Evolutionary conservation across 2,797 vertebrate species (phyloP), one percentile per base, ranked within the genome.

Genomic region (Agapornis canus): DNA sequence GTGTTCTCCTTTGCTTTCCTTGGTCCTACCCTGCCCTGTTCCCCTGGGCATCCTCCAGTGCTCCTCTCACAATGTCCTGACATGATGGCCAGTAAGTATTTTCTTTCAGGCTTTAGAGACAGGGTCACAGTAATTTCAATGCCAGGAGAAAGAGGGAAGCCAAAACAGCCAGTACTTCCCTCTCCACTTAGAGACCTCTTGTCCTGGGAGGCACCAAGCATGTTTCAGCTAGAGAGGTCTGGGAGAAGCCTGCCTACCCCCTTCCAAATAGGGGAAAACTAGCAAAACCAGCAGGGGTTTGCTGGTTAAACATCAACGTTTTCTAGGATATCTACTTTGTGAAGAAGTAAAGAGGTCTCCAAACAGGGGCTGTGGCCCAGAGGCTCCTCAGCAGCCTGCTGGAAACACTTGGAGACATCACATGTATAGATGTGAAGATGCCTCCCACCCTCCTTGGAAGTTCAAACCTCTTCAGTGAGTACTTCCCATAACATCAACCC

Each of bases 361-460:
- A 2, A 51, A 40, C 6, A 1, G 8, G 18, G 25, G 42, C 35
- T 6, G 49, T 37, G 23, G 18, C 16, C 40, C 82, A 54, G 42
- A 56, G 32, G 32, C 37, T 47, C 18, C 63, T 57, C 42, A 10
- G 37, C 66, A 80, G 49, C 39, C 49, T 59, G 27, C 73, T 16
- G 14, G n/a, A 57, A 22, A 57, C n/a, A 6, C 49, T 21, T 1
- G 0, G 11, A 37, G 27, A 54, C 4, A 21, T 17, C 2, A 3
- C 10, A 14, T 2, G 4, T 7, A 25, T 4, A 17, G 40, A 52
- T 6, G 14, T 37, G 29, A 81, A 57, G 39, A n/a, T 32, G 27
- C n/a, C 39, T 57, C 64, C 82, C 40, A 29, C 1, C 0, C 13
- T 45, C 54, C n/a, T 29, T 15, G 21, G 21, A 70, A 64, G 57